Conservation (phyloP, 2,113 vertebrate species). For the Megalops atlanticus region DNA sequence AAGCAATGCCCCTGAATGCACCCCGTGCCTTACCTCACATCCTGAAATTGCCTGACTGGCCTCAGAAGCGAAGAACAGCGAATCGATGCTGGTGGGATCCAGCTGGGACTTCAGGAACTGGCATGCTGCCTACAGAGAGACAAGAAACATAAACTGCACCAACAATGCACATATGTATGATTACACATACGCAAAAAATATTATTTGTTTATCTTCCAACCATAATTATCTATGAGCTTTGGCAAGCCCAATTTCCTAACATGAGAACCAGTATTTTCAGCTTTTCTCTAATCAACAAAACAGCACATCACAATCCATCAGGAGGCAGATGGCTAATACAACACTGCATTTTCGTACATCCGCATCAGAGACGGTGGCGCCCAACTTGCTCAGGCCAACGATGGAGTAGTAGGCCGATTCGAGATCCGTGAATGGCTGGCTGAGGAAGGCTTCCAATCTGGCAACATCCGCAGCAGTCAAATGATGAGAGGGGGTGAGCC, state of each 20-base stretch:
- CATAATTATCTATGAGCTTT: not conserved
- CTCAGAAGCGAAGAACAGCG: conserved; percentile 89
- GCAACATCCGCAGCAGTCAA: conserved; percentile 81
- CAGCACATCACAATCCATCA: not conserved
- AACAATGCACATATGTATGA: too few relatives aligned
- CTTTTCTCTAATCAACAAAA: not conserved
- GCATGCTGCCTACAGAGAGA: conserved; percentile 77
- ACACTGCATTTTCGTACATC: conserved; percentile 67
- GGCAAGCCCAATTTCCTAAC: not conserved
- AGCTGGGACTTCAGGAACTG: conserved; percentile 85
- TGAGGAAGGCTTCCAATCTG: conserved; percentile 77
- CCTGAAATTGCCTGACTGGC: conserved; percentile 82
- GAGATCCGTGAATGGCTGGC: conserved; percentile 77
- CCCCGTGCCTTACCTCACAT: conserved; percentile 82
- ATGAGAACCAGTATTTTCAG: not conserved
- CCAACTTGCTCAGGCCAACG: conserved; percentile 81
- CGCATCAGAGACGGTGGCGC: conserved; percentile 73
- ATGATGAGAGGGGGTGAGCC: conserved; percentile 83
- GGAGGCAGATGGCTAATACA: too few relatives aligned
- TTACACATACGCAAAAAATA: too few relatives aligned
- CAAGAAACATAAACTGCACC: not conserved
- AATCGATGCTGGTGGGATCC: conserved; percentile 84
- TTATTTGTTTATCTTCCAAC: too few relatives aligned
- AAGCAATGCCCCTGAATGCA: too few relatives aligned
- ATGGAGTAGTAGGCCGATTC: conserved; percentile 85